Percentiles rank a stretch among this genome's conserved stretches.
Evolutionary conservation across 2,888 invertebrate species (phyloP).

Genomic region (Acleris cristana): DNA sequence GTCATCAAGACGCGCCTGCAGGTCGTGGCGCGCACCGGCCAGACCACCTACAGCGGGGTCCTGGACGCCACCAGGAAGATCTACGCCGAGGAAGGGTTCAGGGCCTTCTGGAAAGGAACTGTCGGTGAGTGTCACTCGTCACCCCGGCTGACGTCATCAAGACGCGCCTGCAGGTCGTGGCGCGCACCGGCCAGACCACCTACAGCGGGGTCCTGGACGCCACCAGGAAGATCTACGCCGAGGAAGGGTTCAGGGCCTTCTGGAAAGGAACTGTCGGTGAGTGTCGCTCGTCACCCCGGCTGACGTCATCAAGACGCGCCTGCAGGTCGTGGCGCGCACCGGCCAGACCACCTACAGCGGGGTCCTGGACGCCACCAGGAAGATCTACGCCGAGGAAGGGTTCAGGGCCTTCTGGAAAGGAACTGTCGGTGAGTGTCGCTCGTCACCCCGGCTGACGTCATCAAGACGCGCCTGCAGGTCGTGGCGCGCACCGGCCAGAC

Average conservation of each 20-base stretch:
- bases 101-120: too few species aligned
- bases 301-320: not conserved
- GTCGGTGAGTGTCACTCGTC: too few species aligned
- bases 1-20: slow-evolving; percentile 57
- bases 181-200: slow-evolving; percentile 97
- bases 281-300: slow-evolving; percentile 23
- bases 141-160: slow-evolving; percentile 97
- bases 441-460: too few species aligned
- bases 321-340: slow-evolving; percentile 93
- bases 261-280: slow-evolving; percentile 98
- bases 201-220: slow-evolving; percentile 97
- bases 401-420: slow-evolving; percentile 99
- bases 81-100: slow-evolving; percentile 66
- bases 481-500: too few species aligned
- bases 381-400: slow-evolving; percentile 97
- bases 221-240: slow-evolving; percentile 94
- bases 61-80: slow-evolving; percentile 96
- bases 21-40: slow-evolving; percentile 97
- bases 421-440: slow-evolving; percentile 86
- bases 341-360: slow-evolving; percentile 99
- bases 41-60: slow-evolving; percentile 97
- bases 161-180: slow-evolving; percentile 93
- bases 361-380: slow-evolving; percentile 94
- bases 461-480: too few species aligned
- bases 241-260: slow-evolving; percentile 97